Evolutionary conservation across 2,888 invertebrate species (phyloP).

Genomic region (Chrysolina americana): DNA sequence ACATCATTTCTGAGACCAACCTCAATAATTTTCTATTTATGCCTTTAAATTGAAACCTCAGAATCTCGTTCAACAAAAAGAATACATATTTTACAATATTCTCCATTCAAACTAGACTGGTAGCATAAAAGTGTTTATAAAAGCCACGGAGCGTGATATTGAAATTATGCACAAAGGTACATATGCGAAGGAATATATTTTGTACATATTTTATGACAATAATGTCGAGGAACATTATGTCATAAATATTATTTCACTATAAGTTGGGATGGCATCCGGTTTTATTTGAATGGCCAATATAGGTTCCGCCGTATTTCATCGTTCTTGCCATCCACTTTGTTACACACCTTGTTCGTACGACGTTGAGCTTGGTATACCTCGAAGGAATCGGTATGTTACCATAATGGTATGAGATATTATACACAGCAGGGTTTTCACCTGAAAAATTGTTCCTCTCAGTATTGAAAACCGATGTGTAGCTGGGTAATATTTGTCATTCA

Average conservation of each 20-base stretch:
- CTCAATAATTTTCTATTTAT: too few relatives aligned
- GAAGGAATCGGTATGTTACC: background rate
- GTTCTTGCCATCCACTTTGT: constrained; percentile 10
- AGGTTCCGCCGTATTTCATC: constrained; percentile 13
- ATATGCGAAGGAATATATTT: constrained; percentile 1
- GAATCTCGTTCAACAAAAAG: background rate
- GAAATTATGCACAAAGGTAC: constrained; percentile 13
- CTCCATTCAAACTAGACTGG: background rate
- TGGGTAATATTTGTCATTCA: background rate
- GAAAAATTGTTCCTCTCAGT: background rate
- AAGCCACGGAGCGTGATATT: background rate
- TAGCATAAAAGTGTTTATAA: background rate
- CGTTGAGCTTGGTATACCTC: background rate
- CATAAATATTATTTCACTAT: constrained; percentile 2
- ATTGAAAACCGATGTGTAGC: background rate
- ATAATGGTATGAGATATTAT: background rate
- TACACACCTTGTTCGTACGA: constrained; percentile 10
- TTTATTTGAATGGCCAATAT: constrained; percentile 9
- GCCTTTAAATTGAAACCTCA: too few relatives aligned
- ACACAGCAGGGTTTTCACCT: background rate
- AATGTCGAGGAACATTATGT: constrained; percentile 13
- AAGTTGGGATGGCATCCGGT: constrained; percentile 20
- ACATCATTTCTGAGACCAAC: too few relatives aligned
- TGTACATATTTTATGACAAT: constrained; percentile 12
- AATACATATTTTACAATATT: background rate